phyloP scores from a whole-genome alignment of 2,113 vertebrate genomes.

The Labrus mixtus region DNA sequence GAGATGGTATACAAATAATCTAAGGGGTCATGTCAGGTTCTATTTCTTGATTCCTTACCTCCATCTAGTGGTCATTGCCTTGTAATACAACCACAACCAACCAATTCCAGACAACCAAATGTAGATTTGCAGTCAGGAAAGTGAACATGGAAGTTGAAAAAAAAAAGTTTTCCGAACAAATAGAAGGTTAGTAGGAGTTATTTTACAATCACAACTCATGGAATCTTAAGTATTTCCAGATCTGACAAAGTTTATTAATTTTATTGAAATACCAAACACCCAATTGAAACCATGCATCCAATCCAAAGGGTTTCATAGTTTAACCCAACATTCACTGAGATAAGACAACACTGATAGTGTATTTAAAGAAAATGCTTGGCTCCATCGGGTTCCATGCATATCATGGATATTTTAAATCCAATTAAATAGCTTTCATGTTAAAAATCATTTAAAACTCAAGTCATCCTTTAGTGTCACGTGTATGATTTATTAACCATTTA shows the following conservation, averaged over 20 bases:
- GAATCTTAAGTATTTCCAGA: too few species aligned
- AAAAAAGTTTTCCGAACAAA: too few species aligned
- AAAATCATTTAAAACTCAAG: neutral
- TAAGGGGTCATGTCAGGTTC: constrained; percentile 13
- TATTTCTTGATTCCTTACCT: neutral
- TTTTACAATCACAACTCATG: too few species aligned
- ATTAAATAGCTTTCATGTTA: neutral
- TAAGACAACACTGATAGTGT: too few species aligned
- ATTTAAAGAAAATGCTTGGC: neutral
- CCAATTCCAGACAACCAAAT: neutral
- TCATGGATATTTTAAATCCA: neutral
- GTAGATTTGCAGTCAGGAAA: too few species aligned
- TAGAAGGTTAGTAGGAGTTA: too few species aligned
- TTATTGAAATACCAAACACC: too few species aligned
- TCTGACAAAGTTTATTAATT: too few species aligned
- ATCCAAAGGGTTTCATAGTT: too few species aligned
- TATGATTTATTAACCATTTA: constrained; percentile 6
- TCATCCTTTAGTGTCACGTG: neutral
- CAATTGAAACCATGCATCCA: too few species aligned
- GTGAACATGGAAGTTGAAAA: neutral
- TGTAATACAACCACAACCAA: neutral
- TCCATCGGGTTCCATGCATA: neutral
- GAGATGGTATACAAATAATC: neutral
- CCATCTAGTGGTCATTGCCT: constrained; percentile 46
- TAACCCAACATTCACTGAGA: too few species aligned